Evolutionary conservation across 2,797 vertebrate genomes (phyloP), one percentile per base, ranked within the genome.

Genomic region (Bovichtus diacanthus): DNA sequence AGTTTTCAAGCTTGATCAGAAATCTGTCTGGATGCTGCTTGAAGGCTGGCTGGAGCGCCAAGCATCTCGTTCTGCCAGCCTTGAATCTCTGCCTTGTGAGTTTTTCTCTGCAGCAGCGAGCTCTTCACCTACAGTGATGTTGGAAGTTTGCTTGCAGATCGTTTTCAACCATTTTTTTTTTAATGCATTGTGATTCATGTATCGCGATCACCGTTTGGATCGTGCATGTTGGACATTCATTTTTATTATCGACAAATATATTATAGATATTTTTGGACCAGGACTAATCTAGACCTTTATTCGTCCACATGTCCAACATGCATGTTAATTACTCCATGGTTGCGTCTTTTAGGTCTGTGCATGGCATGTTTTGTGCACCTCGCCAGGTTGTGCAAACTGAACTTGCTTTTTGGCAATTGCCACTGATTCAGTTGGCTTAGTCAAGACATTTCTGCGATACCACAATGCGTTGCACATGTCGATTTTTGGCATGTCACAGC

Each of bases 1-100:
- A 49, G 73, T 83, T 86, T 78, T 81, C 67, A 70, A 51, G 74
- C 72, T 65, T 73, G 58, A 81, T 83, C 78, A 79, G 82, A 76
- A 79, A 81, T 36, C 46, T 70, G 77, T 74, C 51, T 73, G 70
- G 46, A 72, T 76, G 70, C 66, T 47, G 66, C 65, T 70, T 58
- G 80, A 71, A 72, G 63, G 64, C 50, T 63, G 61, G 72, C 69
- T 77, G 59, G 41, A 83, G 21, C 65, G 67, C 62, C 70, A 74
- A 80, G 65, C 50, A 23, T 72, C 50, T 58, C 19, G 1, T 54
- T 47, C 44, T 80, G 82, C 78, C 84, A 89, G 47, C 47, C 60
- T 74, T 74, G 74, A 56, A 80, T 64, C 60, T 54, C 47, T 60
- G 74, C 70, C 70, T 64, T 13, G 47, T 47, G 21, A 69, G 54